phyloP scores from a whole-genome alignment of 2,113 vertebrate species.

The Dipodomys ordii region DNA sequence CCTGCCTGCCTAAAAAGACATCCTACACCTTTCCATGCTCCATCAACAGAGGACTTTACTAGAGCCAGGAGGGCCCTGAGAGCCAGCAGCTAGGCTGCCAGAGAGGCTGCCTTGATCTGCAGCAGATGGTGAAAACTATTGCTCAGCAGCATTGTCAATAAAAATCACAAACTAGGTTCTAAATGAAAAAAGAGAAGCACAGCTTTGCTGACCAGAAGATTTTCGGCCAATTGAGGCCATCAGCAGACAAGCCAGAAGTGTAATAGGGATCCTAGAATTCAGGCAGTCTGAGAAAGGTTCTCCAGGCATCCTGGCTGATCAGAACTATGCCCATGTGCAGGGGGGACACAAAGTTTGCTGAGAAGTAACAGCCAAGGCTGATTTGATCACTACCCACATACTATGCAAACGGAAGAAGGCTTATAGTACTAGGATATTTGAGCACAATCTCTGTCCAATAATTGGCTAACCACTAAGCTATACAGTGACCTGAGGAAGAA shows the following conservation, averaged over 20 bases:
- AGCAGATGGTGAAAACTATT: not conserved
- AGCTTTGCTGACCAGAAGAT: not conserved
- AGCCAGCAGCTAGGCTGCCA: not conserved
- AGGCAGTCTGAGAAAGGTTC: not conserved
- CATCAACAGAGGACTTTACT: not conserved
- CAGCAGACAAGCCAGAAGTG: not conserved
- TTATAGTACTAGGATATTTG: not conserved
- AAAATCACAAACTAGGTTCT: not conserved
- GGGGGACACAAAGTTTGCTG: not conserved
- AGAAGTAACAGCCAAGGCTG: not conserved
- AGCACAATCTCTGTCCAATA: not conserved
- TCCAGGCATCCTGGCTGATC: not conserved
- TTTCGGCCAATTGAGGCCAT: not conserved
- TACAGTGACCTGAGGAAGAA: not conserved
- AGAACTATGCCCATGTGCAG: not conserved
- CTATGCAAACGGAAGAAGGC: not conserved
- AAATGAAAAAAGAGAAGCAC: not conserved
- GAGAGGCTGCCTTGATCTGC: not conserved
- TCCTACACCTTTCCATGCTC: not conserved
- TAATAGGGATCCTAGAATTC: not conserved
- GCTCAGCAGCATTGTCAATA: not conserved
- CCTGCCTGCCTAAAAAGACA: slow-evolving; percentile 6
- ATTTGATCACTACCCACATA: not conserved
- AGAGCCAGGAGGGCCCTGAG: not conserved
- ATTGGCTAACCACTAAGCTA: not conserved